Conservation (phyloP, 2,797 vertebrate genomes). For the Momotus momota region DNA sequence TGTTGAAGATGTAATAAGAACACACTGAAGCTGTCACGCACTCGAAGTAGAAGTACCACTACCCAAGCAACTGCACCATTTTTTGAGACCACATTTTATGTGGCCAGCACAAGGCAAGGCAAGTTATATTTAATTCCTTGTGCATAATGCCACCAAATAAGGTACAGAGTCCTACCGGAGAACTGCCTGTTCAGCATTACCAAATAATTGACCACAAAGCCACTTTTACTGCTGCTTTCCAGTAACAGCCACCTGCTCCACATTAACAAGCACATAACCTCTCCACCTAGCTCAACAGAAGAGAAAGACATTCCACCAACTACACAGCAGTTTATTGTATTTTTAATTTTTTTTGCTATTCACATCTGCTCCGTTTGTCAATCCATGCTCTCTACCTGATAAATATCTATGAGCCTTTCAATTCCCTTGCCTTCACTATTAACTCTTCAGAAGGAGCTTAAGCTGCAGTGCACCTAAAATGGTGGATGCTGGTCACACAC, state of each 20-base stretch:
- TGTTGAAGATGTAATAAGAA: not conserved
- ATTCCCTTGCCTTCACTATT: not conserved
- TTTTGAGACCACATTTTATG: not conserved
- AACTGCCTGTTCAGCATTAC: slow-evolving; percentile 11
- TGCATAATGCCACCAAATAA: not conserved
- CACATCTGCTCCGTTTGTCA: not conserved
- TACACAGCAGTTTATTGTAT: not conserved
- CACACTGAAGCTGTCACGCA: not conserved
- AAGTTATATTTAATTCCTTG: slow-evolving; percentile 11
- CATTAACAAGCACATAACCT: not conserved
- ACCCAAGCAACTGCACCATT: not conserved
- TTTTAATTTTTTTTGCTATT: not conserved
- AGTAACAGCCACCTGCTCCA: not conserved
- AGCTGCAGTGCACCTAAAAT: not conserved
- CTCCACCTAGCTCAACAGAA: not conserved
- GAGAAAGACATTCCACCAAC: not conserved
- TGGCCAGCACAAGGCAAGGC: not conserved
- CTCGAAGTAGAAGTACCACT: not conserved
- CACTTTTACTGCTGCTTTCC: not conserved
- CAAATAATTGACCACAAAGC: slow-evolving; percentile 16
- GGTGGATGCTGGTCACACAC: too few species aligned
- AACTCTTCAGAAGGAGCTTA: not conserved
- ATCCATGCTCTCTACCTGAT: not conserved
- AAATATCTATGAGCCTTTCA: not conserved
- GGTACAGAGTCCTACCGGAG: not conserved